phyloP scores from a whole-genome alignment of 1,140 invertebrate species.

The Drosophila pallidifrons region DNA sequence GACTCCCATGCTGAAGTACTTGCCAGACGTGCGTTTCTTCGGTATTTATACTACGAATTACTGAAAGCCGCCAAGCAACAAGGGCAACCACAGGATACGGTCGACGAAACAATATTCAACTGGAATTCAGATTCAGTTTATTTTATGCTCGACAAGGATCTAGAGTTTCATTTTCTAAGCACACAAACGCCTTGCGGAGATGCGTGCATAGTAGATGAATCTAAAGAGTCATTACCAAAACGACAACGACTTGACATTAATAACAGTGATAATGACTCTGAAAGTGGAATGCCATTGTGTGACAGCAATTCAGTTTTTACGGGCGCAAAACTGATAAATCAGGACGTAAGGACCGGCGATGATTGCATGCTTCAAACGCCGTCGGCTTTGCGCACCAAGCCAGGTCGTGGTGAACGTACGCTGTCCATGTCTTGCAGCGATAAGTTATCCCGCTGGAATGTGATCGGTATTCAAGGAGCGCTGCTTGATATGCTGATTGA shows the following conservation, averaged over 20 bases:
- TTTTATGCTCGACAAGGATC: slow-evolving; percentile 86
- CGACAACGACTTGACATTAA: slow-evolving; percentile 39
- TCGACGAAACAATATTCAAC: slow-evolving; percentile 51
- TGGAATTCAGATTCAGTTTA: slow-evolving; percentile 63
- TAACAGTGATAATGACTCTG: neutral
- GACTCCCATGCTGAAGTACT: slow-evolving; percentile 97
- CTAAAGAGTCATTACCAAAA: slow-evolving; percentile 46
- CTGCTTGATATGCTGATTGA: slow-evolving; percentile 90
- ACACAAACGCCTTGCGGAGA: slow-evolving; percentile 97
- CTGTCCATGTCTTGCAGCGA: slow-evolving; percentile 96
- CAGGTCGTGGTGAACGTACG: slow-evolving; percentile 95
- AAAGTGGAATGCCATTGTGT: neutral
- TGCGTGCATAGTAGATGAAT: slow-evolving; percentile 86
- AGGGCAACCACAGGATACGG: slow-evolving; percentile 47
- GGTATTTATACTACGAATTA: slow-evolving; percentile 89
- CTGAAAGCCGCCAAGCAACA: slow-evolving; percentile 62
- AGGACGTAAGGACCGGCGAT: slow-evolving; percentile 86
- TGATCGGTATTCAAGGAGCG: slow-evolving; percentile 93
- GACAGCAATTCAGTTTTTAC: slow-evolving; percentile 87
- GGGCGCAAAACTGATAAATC: slow-evolving; percentile 93
- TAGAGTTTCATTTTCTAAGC: slow-evolving; percentile 94
- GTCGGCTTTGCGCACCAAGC: slow-evolving; percentile 94
- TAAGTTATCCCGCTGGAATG: slow-evolving; percentile 95
- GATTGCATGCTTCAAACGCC: slow-evolving; percentile 78
- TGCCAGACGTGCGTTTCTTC: slow-evolving; percentile 91